These are phyloP conservation scores for Apamea sordens DNA, from an alignment of 2,888 invertebrate species.

Conservation along the genomic window DNA sequence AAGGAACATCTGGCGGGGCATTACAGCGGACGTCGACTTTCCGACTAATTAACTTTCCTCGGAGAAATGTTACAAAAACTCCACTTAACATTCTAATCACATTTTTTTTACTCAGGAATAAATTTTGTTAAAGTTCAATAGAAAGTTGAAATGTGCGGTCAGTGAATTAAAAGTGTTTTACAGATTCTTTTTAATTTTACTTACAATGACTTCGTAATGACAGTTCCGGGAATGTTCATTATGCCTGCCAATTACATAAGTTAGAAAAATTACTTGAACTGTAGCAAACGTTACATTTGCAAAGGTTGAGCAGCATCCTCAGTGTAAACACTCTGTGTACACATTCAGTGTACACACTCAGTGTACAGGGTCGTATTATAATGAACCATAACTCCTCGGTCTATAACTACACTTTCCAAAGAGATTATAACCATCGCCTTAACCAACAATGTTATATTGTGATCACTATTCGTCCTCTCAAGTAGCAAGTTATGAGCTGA, in stretches of 20 bases:
- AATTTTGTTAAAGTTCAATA: slow-evolving; percentile 66
- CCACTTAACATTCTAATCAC: slow-evolving; percentile 70
- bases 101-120: slow-evolving; percentile 66
- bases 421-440: background rate
- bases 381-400: background rate
- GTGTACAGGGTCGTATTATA: background rate
- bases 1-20: slow-evolving; percentile 68
- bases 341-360: too few species aligned
- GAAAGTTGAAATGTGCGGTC: slow-evolving; percentile 57
- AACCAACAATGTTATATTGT: background rate
- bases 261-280: background rate
- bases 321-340: too few species aligned
- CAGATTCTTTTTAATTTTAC: slow-evolving; percentile 26
- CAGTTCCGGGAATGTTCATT: slow-evolving; percentile 20
- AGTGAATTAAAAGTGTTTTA: slow-evolving; percentile 40
- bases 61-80: slow-evolving; percentile 68
- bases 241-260: slow-evolving; percentile 2
- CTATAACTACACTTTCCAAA: background rate
- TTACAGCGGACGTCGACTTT: slow-evolving; percentile 65
- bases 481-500: background rate
- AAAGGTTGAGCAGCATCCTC: background rate
- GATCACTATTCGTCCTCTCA: background rate
- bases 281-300: background rate
- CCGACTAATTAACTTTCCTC: slow-evolving; percentile 74
- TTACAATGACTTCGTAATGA: slow-evolving; percentile 41